phyloP scores from a whole-genome alignment of 2,888 invertebrate genomes.

The Aproaerema taeniolella region DNA sequence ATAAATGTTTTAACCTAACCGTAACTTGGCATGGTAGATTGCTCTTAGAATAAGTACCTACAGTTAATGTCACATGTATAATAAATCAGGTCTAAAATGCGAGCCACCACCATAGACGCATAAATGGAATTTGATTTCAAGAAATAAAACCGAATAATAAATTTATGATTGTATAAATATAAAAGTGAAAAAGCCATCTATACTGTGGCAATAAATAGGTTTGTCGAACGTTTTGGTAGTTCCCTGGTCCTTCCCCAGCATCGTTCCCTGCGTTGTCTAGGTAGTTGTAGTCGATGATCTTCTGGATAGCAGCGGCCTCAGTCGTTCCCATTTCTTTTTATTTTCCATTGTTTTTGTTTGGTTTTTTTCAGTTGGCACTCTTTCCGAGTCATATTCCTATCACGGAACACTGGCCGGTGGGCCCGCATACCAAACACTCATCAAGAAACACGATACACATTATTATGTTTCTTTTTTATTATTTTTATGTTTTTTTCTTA shows the following conservation, averaged over 20 bases:
- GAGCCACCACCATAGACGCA: constrained; percentile 55
- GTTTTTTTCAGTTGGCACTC: constrained; percentile 50
- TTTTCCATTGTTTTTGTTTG: no score
- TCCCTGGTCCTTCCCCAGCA: constrained; percentile 39
- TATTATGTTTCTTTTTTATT: constrained; percentile 32
- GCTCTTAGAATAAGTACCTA: constrained; percentile 45
- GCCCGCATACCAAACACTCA: constrained; percentile 58
- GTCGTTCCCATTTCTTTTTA: constrained; percentile 35
- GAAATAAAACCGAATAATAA: constrained; percentile 28
- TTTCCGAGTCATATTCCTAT: constrained; percentile 65
- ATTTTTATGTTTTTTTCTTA: constrained; percentile 38
- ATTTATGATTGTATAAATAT: constrained; percentile 24
- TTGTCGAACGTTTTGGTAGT: constrained; percentile 32
- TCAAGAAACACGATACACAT: constrained; percentile 59
- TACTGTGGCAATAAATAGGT: constrained; percentile 36
- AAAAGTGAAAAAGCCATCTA: constrained; percentile 23
- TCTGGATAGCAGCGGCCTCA: constrained; percentile 56
- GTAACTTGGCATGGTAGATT: constrained; percentile 61
- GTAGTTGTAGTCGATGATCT: constrained; percentile 48
- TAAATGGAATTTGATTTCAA: constrained; percentile 50
- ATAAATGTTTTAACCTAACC: constrained; percentile 43
- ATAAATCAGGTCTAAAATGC: constrained; percentile 34
- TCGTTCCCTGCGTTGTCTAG: constrained; percentile 61
- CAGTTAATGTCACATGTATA: constrained; percentile 33
- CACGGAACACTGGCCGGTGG: constrained; percentile 54